A percentile compares a stretch with the other conserved stretches of the same genome.
These are phyloP conservation scores for Pogonomyrmex californicus DNA, from an alignment of 1,140 invertebrate species.

Conservation along the genomic window DNA sequence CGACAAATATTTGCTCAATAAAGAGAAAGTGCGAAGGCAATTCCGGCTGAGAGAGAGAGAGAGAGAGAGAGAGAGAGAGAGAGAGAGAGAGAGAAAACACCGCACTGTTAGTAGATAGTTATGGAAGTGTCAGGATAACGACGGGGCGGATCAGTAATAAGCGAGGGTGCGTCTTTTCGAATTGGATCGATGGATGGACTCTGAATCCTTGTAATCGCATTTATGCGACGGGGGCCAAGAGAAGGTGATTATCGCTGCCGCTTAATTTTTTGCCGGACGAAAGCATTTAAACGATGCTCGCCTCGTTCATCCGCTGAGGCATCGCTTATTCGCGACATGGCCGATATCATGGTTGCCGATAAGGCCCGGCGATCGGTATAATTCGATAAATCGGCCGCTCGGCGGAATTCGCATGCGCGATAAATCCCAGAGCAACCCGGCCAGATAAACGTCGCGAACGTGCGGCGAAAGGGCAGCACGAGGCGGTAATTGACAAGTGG, in stretches of 20 bases:
- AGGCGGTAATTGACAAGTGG: constrained; percentile 80
- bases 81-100: neutral
- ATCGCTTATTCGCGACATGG: constrained; percentile 41
- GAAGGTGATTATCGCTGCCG: constrained; percentile 39
- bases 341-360: constrained; percentile 39
- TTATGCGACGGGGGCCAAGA: constrained; percentile 6
- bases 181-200: constrained; percentile 24
- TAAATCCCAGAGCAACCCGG: constrained; percentile 52
- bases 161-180: constrained; percentile 4
- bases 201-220: neutral
- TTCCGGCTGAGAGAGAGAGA: neutral
- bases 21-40: neutral
- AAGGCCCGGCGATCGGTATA: constrained; percentile 47
- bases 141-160: constrained; percentile 39
- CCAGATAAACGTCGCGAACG: constrained; percentile 55
- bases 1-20: constrained; percentile 38
- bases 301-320: constrained; percentile 5
- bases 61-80: neutral
- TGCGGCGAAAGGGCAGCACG: constrained; percentile 34
- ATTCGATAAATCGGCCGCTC: constrained; percentile 57
- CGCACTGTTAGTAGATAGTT: constrained; percentile 23
- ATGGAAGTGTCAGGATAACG: constrained; percentile 7
- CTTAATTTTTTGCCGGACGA: constrained; percentile 42
- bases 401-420: constrained; percentile 56
- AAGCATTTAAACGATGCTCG: constrained; percentile 46